Evolutionary conservation across 2,797 vertebrate species (phyloP).

Genomic region (Pempheris klunzingeri): DNA sequence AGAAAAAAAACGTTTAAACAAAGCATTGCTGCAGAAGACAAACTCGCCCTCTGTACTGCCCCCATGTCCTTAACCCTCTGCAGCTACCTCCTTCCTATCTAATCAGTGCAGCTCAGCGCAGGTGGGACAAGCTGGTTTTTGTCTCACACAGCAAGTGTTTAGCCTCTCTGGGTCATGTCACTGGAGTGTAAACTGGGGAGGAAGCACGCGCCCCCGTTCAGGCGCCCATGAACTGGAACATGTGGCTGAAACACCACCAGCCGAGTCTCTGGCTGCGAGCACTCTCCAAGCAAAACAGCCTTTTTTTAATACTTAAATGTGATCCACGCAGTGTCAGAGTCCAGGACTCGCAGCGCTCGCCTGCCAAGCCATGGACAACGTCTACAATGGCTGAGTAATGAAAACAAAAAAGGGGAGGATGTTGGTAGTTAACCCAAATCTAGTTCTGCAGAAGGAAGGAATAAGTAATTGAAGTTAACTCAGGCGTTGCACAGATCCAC

Average conservation of each 20-base stretch:
- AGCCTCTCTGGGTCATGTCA: constrained; percentile 72
- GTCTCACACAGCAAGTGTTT: constrained; percentile 77
- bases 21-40: constrained; percentile 32
- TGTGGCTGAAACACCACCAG: constrained; percentile 75
- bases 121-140: constrained; percentile 79
- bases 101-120: constrained; percentile 73
- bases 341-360: constrained; percentile 55
- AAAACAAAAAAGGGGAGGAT: constrained; percentile 66
- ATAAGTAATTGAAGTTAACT: constrained; percentile 72
- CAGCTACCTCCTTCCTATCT: constrained; percentile 71
- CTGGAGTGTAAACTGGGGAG: constrained; percentile 74
- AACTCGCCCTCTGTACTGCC: constrained; percentile 45
- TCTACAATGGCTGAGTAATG: constrained; percentile 73
- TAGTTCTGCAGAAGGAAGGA: constrained; percentile 61
- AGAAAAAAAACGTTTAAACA: constrained; percentile 37
- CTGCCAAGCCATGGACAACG: constrained; percentile 72
- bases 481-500: constrained; percentile 49
- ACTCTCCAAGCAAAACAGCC: constrained; percentile 78
- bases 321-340: constrained; percentile 68
- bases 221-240: constrained; percentile 75
- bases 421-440: constrained; percentile 70
- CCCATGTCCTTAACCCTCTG: constrained; percentile 48
- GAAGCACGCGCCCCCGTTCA: constrained; percentile 76
- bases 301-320: constrained; percentile 75
- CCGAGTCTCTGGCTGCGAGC: constrained; percentile 53